phyloP scores from a whole-genome alignment of 2,888 invertebrate species.

The Leptinotarsa peninsularis region DNA sequence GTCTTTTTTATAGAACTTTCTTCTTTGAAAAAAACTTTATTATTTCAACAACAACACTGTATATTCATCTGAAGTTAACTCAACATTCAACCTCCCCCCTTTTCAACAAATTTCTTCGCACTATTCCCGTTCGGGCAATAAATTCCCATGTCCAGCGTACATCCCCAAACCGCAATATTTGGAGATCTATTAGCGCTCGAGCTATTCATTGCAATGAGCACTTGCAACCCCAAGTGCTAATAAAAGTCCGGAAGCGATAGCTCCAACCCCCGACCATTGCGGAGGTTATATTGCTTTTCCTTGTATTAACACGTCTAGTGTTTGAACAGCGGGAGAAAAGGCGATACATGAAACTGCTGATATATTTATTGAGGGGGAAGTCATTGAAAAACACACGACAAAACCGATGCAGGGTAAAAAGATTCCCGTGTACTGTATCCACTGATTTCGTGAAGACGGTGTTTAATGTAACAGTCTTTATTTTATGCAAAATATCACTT shows the following conservation, averaged over 20 bases:
- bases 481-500: slow-evolving; percentile 9
- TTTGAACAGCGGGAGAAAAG: slow-evolving; percentile 46
- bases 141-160: slow-evolving; percentile 13
- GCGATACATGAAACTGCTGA: slow-evolving; percentile 43
- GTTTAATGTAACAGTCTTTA: too few species aligned
- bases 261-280: slow-evolving; percentile 46
- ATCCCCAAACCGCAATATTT: slow-evolving; percentile 55
- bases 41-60: too few species aligned
- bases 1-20: too few species aligned
- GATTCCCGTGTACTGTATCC: neutral
- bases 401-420: neutral
- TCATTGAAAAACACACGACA: neutral
- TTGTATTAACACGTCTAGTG: slow-evolving; percentile 56
- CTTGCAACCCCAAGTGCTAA: slow-evolving; percentile 48
- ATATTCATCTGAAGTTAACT: too few species aligned
- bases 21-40: too few species aligned
- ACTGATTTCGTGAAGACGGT: neutral
- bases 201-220: slow-evolving; percentile 57
- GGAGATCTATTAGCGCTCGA: slow-evolving; percentile 63
- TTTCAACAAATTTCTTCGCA: neutral
- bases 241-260: slow-evolving; percentile 13
- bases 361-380: slow-evolving; percentile 45
- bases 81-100: too few species aligned
- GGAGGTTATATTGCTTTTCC: slow-evolving; percentile 58
- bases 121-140: neutral